Percentiles rank a stretch among this genome's conserved stretches.
Conservation (phyloP, 2,888 invertebrate genomes). For the Julus scandinavius region DNA sequence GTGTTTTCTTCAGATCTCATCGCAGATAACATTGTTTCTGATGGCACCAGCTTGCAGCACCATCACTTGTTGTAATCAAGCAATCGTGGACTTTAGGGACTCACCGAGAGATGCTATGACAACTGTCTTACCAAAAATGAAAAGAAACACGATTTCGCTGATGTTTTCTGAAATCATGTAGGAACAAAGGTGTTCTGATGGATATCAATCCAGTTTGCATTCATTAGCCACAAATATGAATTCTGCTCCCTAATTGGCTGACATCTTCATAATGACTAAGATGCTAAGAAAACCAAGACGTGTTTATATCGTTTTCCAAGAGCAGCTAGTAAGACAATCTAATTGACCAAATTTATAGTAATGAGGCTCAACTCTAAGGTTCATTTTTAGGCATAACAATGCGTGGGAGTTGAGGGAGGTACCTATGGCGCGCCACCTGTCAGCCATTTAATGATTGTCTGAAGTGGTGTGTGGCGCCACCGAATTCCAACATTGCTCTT, state of each 20-base stretch:
- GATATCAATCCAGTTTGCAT: constrained; percentile 36
- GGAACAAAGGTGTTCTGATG: constrained; percentile 21
- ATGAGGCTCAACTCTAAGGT: constrained; percentile 1
- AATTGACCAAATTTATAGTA: constrained; percentile 28
- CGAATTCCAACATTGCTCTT: constrained; percentile 7
- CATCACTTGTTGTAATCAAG: constrained; percentile 52
- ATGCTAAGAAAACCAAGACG: not conserved
- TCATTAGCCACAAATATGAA: constrained; percentile 18
- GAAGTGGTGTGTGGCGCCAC: constrained; percentile 40
- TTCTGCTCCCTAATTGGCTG: not conserved
- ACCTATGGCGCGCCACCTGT: constrained; percentile 24
- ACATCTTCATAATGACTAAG: constrained; percentile 26
- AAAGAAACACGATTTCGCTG: not conserved
- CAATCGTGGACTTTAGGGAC: constrained; percentile 44
- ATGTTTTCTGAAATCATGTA: not conserved
- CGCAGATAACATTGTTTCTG: constrained; percentile 49
- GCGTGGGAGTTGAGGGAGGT: not conserved
- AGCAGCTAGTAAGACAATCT: not conserved
- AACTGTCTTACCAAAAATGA: not conserved
- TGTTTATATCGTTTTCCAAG: constrained; percentile 18
- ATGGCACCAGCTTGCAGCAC: constrained; percentile 43
- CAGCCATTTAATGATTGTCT: constrained; percentile 43
- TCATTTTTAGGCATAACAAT: not conserved
- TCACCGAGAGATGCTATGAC: constrained; percentile 7
- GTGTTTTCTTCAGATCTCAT: constrained; percentile 48